phyloP scores from a whole-genome alignment of 2,888 invertebrate genomes.

The Lasius fuliginosus region DNA sequence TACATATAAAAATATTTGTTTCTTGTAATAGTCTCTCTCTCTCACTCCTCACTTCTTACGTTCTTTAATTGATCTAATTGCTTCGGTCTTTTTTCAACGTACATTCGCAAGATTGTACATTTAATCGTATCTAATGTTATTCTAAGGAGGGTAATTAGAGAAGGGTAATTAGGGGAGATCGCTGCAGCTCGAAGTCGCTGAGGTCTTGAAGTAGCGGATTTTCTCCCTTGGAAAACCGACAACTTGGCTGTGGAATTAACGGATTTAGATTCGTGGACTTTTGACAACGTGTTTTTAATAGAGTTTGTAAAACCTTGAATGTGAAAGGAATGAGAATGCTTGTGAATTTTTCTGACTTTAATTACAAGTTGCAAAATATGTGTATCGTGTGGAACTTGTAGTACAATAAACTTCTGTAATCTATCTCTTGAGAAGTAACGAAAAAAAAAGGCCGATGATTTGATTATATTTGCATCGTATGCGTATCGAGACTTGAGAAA shows the following conservation, averaged over 20 bases:
- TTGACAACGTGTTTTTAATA: slow-evolving; percentile 54
- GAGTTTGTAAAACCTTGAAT: slow-evolving; percentile 43
- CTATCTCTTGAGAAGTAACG: not conserved
- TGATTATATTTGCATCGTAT: not conserved
- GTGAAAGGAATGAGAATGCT: not conserved
- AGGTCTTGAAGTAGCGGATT: slow-evolving; percentile 35
- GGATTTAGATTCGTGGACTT: slow-evolving; percentile 59
- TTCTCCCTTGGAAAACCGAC: slow-evolving; percentile 63
- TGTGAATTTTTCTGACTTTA: slow-evolving; percentile 4
- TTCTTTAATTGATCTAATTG: not conserved
- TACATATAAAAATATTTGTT: slow-evolving; percentile 1
- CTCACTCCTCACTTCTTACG: not conserved
- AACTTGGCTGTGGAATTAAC: slow-evolving; percentile 64
- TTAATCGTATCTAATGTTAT: slow-evolving; percentile 43
- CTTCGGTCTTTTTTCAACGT: not conserved
- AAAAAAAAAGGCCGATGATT: not conserved
- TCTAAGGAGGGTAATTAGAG: slow-evolving; percentile 41
- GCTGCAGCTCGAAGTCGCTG: slow-evolving; percentile 27
- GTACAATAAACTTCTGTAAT: not conserved
- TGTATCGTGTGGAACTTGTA: not conserved
- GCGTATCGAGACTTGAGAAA: not conserved
- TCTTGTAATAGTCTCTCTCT: not conserved
- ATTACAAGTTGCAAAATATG: slow-evolving; percentile 16
- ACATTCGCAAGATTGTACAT: slow-evolving; percentile 19
- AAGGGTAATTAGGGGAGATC: slow-evolving; percentile 42